Base-by-base conservation (phyloP, 2,888 invertebrate genomes). In the Napeogenes inachia region DNA sequence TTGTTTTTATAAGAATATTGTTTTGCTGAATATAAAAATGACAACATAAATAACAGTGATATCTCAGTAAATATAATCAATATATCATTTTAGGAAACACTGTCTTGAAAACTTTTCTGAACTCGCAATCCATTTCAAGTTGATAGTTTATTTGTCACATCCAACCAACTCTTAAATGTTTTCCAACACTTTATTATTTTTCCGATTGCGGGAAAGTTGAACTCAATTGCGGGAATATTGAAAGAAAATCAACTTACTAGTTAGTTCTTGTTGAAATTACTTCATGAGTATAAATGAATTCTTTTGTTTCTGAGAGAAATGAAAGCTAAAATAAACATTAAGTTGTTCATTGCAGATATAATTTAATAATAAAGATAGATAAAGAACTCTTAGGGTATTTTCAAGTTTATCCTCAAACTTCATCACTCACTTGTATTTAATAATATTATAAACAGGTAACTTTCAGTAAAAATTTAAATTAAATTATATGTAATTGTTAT, bases 141-240 rank as follows among this genome's bases (percentile, higher is more conserved):
- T 57, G 55, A 66, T 66, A 66, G 63, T 62, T 65, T 67, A 67
- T 67, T 68, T 68, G 68, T 69, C 68, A 68, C 65, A 67, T 63
- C 67, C 57, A 56, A 13, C 64, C 58, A 63, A 67, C 64, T 68
- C 57, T 65, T 63, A 68, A 67, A 62, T 67, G 64, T 63, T 65
- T 67, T 47, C 60, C n/a, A 47, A 59, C 60, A 62, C 65, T 66
- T 66, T 67, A 68, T 67, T 67, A 68, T 65, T 65, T 65, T 60
- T 56, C 57, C 66, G 59, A 67, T 68, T 60, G 67, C 57, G 57
- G 32, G 57, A 63, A 53, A 65, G 56, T 58, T 62, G 56, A 38
- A 56, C 61, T 59, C 62, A 59, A 66, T 68, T 54, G 55, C 54
- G 54, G 45, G 56, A 45, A 57, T 66, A 66, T 64, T 64, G 68